Conservation (phyloP, 2,113 vertebrate species). For the Glaucomys volans region DNA sequence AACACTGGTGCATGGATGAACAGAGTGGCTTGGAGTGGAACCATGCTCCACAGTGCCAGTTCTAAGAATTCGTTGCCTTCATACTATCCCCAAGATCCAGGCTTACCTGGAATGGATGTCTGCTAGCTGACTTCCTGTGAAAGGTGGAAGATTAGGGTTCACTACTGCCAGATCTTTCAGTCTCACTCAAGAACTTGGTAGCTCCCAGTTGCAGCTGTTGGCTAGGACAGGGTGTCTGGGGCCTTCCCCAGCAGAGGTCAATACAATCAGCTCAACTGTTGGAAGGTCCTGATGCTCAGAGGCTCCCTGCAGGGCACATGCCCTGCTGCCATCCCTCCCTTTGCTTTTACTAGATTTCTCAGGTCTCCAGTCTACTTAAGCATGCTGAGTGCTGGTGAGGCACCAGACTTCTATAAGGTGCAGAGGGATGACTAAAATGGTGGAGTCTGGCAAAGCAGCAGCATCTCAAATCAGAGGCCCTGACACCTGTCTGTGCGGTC, state of each 20-base stretch:
- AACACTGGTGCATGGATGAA: neutral
- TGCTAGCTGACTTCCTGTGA: neutral
- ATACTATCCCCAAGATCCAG: neutral
- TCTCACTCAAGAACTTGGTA: neutral
- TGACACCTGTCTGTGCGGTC: neutral
- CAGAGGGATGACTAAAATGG: neutral
- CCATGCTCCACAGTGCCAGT: neutral
- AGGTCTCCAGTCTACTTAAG: neutral
- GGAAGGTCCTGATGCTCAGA: neutral
- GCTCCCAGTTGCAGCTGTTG: neutral
- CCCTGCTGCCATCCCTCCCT: too few relatives aligned
- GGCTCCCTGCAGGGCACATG: fast-evolving
- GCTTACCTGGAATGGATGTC: neutral
- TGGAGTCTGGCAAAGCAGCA: neutral
- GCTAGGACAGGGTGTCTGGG: neutral
- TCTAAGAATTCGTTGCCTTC: neutral
- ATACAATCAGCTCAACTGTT: neutral
- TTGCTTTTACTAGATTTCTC: too few relatives aligned
- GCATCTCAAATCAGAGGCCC: neutral
- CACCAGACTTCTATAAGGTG: neutral
- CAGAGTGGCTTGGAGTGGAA: neutral
- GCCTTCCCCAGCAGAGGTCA: neutral
- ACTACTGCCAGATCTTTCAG: neutral
- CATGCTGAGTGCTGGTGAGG: neutral
- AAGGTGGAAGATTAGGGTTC: neutral